Percentiles rank a stretch among this genome's conserved stretches.
These are phyloP conservation scores for Thymallus thymallus DNA, from an alignment of 2,113 vertebrate species.

Conservation along the genomic window DNA sequence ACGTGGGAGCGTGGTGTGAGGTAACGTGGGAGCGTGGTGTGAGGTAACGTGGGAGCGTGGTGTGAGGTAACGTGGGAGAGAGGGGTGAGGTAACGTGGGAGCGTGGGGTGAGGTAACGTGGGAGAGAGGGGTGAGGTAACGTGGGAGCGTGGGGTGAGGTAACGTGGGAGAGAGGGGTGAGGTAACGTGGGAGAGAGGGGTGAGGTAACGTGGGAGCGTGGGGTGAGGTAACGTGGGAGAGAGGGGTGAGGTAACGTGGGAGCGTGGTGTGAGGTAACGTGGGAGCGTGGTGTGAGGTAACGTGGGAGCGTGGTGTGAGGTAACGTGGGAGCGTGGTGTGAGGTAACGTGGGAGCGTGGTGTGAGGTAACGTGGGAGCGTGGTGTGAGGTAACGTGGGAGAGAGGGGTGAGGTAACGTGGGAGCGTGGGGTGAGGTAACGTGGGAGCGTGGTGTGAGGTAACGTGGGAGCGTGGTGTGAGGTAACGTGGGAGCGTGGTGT, in stretches of 20 bases:
- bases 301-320: constrained; percentile 25
- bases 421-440: constrained; percentile 27
- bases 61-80: constrained; percentile 12
- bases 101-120: constrained; percentile 47
- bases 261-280: constrained; percentile 38
- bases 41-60: constrained; percentile 53
- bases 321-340: constrained; percentile 46
- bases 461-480: constrained; percentile 24
- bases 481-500: constrained; percentile 43
- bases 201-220: too few relatives aligned
- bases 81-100: too few relatives aligned
- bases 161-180: too few relatives aligned
- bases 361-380: constrained; percentile 2
- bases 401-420: constrained; percentile 50
- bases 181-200: too few relatives aligned
- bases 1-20: constrained; percentile 24
- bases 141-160: constrained; percentile 57
- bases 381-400: too few relatives aligned
- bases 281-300: too few relatives aligned
- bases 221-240: constrained; percentile 51
- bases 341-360: constrained; percentile 53
- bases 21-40: constrained; percentile 43
- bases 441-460: too few relatives aligned
- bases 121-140: constrained; percentile 40
- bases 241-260: constrained; percentile 50